Evolutionary conservation across 2,888 invertebrate genomes (phyloP).

Genomic region (Marronus borbonicus): DNA sequence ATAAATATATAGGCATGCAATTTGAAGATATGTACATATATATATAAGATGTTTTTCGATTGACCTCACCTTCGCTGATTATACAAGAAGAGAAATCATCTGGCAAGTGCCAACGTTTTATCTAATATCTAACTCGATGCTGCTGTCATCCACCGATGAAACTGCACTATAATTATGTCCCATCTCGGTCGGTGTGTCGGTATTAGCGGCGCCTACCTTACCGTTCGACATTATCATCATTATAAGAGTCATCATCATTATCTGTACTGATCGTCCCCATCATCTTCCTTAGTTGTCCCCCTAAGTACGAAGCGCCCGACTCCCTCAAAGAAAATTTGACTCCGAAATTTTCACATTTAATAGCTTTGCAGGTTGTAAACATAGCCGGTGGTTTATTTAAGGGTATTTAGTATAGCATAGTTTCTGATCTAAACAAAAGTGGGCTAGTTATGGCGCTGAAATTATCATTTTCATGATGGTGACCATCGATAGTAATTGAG

Average conservation of each 20-base stretch:
- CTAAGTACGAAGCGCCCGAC: constrained; percentile 24
- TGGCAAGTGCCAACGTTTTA: constrained; percentile 59
- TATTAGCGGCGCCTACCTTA: constrained; percentile 69
- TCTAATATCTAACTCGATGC: constrained; percentile 63
- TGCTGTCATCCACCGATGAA: constrained; percentile 64
- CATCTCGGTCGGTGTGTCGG: constrained; percentile 61
- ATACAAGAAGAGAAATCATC: constrained; percentile 35
- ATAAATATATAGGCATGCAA: no score
- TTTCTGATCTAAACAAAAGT: constrained; percentile 10
- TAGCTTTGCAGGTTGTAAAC: constrained; percentile 33
- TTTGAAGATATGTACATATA: not conserved
- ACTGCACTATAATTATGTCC: constrained; percentile 67
- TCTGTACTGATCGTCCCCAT: constrained; percentile 66
- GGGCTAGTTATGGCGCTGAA: not conserved
- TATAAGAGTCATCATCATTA: constrained; percentile 71
- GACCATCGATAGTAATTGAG: not conserved
- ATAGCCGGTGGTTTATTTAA: constrained; percentile 25
- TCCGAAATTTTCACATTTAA: constrained; percentile 27
- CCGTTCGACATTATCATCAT: constrained; percentile 68
- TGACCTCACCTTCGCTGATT: not conserved
- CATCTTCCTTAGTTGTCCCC: constrained; percentile 57
- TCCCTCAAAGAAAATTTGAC: constrained; percentile 12
- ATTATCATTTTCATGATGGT: constrained; percentile 14
- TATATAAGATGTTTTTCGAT: not conserved
- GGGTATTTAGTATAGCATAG: constrained; percentile 2